phyloP scores from a whole-genome alignment of 2,797 vertebrate species.

The Acipenser oxyrinchus region DNA sequence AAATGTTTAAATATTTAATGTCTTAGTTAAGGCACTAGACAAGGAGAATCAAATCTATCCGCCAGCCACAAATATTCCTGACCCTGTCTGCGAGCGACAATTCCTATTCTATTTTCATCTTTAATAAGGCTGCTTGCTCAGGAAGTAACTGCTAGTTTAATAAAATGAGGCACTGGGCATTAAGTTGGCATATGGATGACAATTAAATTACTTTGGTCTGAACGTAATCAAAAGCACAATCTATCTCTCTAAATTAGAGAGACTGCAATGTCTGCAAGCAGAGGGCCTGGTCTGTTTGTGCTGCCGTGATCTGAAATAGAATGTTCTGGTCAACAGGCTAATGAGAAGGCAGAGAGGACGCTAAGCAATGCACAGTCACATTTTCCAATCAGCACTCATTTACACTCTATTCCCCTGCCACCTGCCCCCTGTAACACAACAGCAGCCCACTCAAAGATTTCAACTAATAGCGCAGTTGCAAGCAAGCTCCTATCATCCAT shows the following conservation, averaged over 20 bases:
- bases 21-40: not conserved
- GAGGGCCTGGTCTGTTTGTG: constrained; percentile 11
- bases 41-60: not conserved
- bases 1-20: not conserved
- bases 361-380: constrained; percentile 51
- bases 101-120: not conserved
- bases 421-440: constrained; percentile 24
- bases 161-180: constrained; percentile 21
- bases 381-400: constrained; percentile 18
- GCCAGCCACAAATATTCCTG: not conserved
- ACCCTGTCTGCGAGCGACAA: not conserved
- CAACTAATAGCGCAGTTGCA: too few species aligned
- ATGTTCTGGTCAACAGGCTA: constrained; percentile 34
- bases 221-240: constrained; percentile 34
- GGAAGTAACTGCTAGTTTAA: constrained; percentile 29
- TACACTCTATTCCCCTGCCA: constrained; percentile 27
- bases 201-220: constrained; percentile 35
- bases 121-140: constrained; percentile 25
- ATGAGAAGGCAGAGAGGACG: constrained; percentile 31
- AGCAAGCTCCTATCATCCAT: too few species aligned
- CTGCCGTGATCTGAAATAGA: constrained; percentile 28
- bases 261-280: constrained; percentile 20
- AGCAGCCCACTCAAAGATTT: too few species aligned
- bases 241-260: constrained; percentile 31
- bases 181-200: constrained; percentile 41